Percentiles rank a stretch among this genome's conserved stretches.
phyloP scores from a whole-genome alignment of 2,888 invertebrate species.

The Pyrochroa serraticornis region DNA sequence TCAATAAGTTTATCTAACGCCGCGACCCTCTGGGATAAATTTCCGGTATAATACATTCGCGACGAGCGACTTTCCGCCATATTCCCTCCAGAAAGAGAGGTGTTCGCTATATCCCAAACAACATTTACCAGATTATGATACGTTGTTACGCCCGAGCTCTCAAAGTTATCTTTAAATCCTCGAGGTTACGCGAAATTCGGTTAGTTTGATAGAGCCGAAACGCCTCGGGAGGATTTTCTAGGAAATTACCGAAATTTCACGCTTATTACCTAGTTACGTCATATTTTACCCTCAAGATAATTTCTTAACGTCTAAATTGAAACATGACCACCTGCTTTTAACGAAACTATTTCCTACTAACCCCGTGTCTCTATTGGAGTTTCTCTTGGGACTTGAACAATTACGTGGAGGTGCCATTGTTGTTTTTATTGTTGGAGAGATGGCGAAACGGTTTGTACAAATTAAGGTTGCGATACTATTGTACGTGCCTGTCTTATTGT shows the following conservation, averaged over 20 bases:
- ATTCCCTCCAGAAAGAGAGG: conserved; percentile 21
- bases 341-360: background rate
- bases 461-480: conserved; percentile 2
- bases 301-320: conserved; percentile 4
- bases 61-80: conserved; percentile 34
- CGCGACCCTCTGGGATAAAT: conserved; percentile 42
- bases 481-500: background rate
- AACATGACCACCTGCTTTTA: conserved; percentile 3
- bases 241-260: conserved; percentile 24
- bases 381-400: conserved; percentile 12
- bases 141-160: conserved; percentile 33
- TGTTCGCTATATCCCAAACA: background rate
- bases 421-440: conserved; percentile 10
- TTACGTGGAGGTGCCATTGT: conserved; percentile 11
- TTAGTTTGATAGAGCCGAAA: conserved; percentile 12
- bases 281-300: conserved; percentile 1
- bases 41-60: conserved; percentile 36
- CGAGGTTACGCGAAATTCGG: conserved; percentile 30
- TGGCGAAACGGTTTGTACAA: conserved; percentile 10
- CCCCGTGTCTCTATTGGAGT: background rate
- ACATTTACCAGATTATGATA: conserved; percentile 33
- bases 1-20: conserved; percentile 49
- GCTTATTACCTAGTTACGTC: conserved; percentile 20
- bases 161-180: conserved; percentile 34
- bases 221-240: conserved; percentile 6